Evolutionary conservation across 2,113 vertebrate genomes (phyloP).

Genomic region (Platysternon megacephalum): DNA sequence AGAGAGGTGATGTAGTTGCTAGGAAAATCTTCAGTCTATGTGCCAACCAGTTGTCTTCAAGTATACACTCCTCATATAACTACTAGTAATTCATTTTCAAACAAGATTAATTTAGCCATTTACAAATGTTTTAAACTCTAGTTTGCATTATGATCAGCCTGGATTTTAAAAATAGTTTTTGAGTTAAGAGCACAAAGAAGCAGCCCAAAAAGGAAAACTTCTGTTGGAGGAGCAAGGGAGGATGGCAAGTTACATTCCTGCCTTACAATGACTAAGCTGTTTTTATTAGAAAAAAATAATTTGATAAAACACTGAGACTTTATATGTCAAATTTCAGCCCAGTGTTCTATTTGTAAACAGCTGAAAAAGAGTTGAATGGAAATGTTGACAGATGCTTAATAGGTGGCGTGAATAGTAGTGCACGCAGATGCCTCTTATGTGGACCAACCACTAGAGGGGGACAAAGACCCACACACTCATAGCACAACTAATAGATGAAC

Average conservation of each 20-base stretch:
- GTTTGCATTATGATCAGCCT: background rate
- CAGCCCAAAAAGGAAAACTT: background rate
- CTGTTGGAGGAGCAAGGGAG: background rate
- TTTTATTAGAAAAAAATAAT: background rate
- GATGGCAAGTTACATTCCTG: background rate
- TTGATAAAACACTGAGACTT: background rate
- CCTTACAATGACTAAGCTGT: background rate
- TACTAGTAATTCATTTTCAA: background rate
- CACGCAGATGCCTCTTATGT: background rate
- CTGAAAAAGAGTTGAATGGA: background rate
- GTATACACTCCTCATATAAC: background rate
- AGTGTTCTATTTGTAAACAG: background rate
- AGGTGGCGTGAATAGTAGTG: background rate
- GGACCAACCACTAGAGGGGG: background rate
- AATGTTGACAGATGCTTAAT: background rate
- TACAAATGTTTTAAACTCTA: background rate
- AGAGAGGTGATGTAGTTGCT: background rate
- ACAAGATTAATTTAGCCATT: background rate
- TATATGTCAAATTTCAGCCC: background rate
- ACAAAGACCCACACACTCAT: background rate
- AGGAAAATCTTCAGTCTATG: background rate
- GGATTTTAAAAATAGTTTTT: background rate
- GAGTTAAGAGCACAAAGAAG: background rate
- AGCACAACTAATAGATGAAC: background rate
- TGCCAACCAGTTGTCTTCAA: background rate